phyloP scores from a whole-genome alignment of 2,113 vertebrate genomes.

The Phylloscopus whistleri region DNA sequence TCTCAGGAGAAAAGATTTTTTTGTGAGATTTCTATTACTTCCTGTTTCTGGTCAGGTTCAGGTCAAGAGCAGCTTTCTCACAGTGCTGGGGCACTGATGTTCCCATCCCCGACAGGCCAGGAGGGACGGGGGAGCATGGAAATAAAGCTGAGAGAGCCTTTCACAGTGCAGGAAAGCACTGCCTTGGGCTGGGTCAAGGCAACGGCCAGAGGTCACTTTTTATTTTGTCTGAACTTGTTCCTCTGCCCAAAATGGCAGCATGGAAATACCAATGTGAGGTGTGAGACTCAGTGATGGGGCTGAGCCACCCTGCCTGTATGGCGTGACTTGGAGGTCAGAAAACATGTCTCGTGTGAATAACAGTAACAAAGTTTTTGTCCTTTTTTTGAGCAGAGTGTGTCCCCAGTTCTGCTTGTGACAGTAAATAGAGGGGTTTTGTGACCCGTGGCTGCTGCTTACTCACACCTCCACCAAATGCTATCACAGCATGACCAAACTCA shows the following conservation, averaged over 20 bases:
- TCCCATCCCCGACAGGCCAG: not conserved
- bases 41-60: conserved; percentile 65
- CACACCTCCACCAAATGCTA: not conserved
- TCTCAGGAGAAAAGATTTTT: conserved; percentile 51
- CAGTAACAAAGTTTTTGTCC: not conserved
- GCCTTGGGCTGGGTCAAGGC: conserved; percentile 9
- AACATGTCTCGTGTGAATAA: not conserved
- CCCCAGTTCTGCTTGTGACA: not conserved
- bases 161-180: not conserved
- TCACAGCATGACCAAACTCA: not conserved
- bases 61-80: conserved; percentile 66
- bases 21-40: conserved; percentile 53
- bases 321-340: not conserved
- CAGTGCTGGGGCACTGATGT: conserved; percentile 30
- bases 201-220: not conserved
- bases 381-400: not conserved
- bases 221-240: conserved; percentile 57
- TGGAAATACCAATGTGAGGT: not conserved
- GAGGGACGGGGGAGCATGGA: conserved; percentile 37
- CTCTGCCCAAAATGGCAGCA: not conserved
- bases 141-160: conserved; percentile 4
- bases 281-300: fast-evolving
- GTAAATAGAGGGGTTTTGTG: not conserved
- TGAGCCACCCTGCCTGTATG: not conserved
- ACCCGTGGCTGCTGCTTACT: not conserved